Conservation (phyloP, 2,113 vertebrate species). For the Microcebus lehilahytsara region DNA sequence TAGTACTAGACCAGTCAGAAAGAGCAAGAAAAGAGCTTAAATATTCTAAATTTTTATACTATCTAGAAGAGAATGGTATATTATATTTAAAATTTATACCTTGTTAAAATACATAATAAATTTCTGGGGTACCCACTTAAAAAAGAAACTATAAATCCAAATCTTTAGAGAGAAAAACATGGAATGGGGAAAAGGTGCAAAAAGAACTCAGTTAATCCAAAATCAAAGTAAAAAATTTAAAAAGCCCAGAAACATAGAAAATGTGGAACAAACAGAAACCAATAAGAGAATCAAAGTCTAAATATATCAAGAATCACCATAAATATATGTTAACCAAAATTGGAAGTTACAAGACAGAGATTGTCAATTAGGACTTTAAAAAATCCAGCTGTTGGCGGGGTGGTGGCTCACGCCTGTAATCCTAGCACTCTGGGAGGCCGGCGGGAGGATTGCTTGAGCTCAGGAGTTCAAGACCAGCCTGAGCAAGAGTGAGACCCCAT, state of each 20-base stretch:
- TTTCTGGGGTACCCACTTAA: not conserved
- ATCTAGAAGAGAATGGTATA: not conserved
- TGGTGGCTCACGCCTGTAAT: too few species aligned
- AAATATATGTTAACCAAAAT: not conserved
- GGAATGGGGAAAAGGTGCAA: not conserved
- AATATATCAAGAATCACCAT: not conserved
- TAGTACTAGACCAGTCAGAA: not conserved
- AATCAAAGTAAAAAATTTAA: not conserved
- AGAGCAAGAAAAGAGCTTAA: not conserved
- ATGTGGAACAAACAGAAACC: not conserved
- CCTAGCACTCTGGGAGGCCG: too few species aligned
- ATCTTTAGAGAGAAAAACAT: conserved; percentile 3
- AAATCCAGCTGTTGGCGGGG: not conserved
- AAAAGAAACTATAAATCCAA: not conserved
- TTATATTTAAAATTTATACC: not conserved
- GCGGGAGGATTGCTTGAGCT: too few species aligned
- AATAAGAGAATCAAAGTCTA: not conserved
- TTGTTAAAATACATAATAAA: not conserved
- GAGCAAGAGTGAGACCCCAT: too few species aligned
- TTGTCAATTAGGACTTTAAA: not conserved
- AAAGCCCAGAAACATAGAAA: not conserved
- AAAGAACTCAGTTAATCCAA: not conserved
- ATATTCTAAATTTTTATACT: not conserved
- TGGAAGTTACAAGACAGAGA: not conserved
- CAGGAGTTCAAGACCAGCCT: too few species aligned